Evolutionary conservation across 2,113 vertebrate genomes (phyloP).

Genomic region (Hippocampus guttulatus): DNA sequence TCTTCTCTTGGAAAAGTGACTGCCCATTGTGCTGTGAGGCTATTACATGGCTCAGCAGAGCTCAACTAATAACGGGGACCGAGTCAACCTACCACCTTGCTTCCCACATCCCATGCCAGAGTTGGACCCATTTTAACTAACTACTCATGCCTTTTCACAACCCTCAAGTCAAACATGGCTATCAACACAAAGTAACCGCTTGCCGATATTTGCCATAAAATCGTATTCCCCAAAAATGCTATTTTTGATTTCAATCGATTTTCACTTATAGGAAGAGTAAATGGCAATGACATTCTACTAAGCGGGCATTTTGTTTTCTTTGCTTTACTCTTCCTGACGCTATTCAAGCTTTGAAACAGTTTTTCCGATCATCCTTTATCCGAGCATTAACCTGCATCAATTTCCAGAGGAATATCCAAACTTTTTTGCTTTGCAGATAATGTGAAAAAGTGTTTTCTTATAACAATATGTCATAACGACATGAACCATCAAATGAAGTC

Average conservation of each 20-base stretch:
- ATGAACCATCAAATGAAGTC: too few relatives aligned
- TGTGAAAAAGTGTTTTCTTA: too few relatives aligned
- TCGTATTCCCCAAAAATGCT: neutral
- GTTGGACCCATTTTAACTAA: slow-evolving; percentile 52
- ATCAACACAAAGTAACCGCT: neutral
- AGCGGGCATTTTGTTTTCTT: neutral
- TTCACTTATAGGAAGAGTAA: neutral
- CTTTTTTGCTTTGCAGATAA: too few relatives aligned
- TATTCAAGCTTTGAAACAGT: too few relatives aligned
- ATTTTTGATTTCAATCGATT: neutral
- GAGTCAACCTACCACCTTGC: slow-evolving; percentile 68
- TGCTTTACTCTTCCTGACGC: too few relatives aligned
- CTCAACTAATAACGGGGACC: slow-evolving; percentile 75
- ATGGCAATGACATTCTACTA: too few relatives aligned
- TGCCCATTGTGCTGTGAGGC: slow-evolving; percentile 71
- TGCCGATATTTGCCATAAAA: neutral
- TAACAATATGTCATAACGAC: too few relatives aligned
- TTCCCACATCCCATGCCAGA: slow-evolving; percentile 66
- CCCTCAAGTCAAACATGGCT: slow-evolving; percentile 12
- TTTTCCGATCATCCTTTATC: too few relatives aligned
- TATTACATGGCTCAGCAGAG: slow-evolving; percentile 80
- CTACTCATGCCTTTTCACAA: slow-evolving; percentile 46
- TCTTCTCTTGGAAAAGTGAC: slow-evolving; percentile 61
- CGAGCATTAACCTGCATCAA: too few relatives aligned
- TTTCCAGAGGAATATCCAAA: too few relatives aligned